Conservation (phyloP, 1,140 invertebrate genomes). For the Papilio helenus region DNA sequence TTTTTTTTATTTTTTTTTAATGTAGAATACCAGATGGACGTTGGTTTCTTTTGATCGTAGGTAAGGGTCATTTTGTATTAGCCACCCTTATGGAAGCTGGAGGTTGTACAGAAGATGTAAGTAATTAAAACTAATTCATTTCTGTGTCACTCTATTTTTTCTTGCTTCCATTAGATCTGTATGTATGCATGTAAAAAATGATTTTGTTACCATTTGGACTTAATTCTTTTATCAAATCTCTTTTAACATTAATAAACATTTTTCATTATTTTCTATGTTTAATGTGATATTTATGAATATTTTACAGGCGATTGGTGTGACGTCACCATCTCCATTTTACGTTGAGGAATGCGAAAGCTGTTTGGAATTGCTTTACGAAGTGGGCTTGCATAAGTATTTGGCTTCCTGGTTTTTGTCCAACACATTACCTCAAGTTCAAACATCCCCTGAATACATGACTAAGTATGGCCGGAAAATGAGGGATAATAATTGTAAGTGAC, state of each 20-base stretch:
- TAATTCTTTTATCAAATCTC: too few relatives aligned
- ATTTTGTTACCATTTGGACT: too few relatives aligned
- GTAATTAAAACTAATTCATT: slow-evolving; percentile 44
- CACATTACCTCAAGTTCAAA: slow-evolving; percentile 72
- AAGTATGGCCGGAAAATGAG: slow-evolving; percentile 69
- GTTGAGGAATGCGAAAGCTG: slow-evolving; percentile 82
- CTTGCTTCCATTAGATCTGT: background rate
- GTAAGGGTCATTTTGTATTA: slow-evolving; percentile 88
- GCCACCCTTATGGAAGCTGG: slow-evolving; percentile 89
- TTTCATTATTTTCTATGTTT: background rate
- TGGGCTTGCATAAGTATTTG: slow-evolving; percentile 77
- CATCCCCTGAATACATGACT: slow-evolving; percentile 66
- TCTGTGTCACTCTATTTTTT: slow-evolving; percentile 1
- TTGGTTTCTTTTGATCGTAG: slow-evolving; percentile 88
- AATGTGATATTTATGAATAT: background rate
- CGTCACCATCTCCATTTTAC: slow-evolving; percentile 78
- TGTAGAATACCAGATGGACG: slow-evolving; percentile 83
- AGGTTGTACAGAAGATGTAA: slow-evolving; percentile 77
- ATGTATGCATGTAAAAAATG: too few relatives aligned
- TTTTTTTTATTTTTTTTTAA: slow-evolving; percentile 43
- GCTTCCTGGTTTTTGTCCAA: slow-evolving; percentile 73
- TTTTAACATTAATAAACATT: too few relatives aligned
- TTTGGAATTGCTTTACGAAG: slow-evolving; percentile 75
- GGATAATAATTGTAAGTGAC: slow-evolving; percentile 58
- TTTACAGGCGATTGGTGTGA: slow-evolving; percentile 65